Percentiles rank a stretch among this genome's conserved stretches.
Evolutionary conservation across 2,113 vertebrate species (phyloP).

Genomic region (Lipophrys pholis): DNA sequence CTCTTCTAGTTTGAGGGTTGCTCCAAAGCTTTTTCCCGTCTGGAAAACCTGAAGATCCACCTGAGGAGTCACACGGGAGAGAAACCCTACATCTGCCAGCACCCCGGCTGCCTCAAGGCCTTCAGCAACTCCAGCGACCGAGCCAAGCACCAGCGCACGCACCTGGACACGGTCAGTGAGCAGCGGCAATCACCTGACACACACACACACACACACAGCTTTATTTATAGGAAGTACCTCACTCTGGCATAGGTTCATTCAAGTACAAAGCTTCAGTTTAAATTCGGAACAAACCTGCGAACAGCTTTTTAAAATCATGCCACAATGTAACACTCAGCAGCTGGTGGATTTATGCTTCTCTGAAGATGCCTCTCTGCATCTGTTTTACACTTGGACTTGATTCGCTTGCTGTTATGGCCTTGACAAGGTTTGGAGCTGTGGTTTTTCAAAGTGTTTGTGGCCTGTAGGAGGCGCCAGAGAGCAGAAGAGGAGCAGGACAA

Average conservation of each 20-base stretch:
- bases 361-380: not conserved
- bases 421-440: too few relatives aligned
- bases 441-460: too few relatives aligned
- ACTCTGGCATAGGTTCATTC: not conserved
- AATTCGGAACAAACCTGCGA: not conserved
- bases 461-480: too few relatives aligned
- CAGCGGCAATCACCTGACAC: not conserved
- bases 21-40: conserved; percentile 79
- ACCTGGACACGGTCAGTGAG: conserved; percentile 79
- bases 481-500: too few relatives aligned
- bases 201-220: not conserved
- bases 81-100: conserved; percentile 81
- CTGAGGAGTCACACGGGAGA: conserved; percentile 82
- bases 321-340: not conserved
- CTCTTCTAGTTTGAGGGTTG: conserved; percentile 78
- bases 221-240: not conserved
- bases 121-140: conserved; percentile 84
- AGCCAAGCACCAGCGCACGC: conserved; percentile 82
- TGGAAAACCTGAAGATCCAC: conserved; percentile 84
- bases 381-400: not conserved
- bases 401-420: too few relatives aligned
- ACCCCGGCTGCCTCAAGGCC: conserved; percentile 78
- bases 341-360: not conserved
- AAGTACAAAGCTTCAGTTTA: not conserved
- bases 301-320: not conserved